Base-by-base conservation (phyloP, 2,113 vertebrate species). In the Benitochromis conjunctus region DNA sequence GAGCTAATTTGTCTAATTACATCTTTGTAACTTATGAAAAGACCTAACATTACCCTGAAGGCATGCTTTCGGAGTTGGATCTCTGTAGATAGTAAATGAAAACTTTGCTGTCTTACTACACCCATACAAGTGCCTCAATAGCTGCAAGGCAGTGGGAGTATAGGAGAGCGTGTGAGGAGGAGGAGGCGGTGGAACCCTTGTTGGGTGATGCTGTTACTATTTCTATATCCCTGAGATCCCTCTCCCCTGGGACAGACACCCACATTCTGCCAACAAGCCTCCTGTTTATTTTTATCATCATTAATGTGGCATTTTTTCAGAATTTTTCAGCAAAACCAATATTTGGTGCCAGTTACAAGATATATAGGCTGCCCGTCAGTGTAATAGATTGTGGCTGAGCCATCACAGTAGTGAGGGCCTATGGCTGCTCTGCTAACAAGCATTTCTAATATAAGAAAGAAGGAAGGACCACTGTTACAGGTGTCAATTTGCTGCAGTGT, bases 1-100 rank as follows among this genome's bases (percentile, higher is more conserved):
- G 92, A 91, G 95, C 93, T 95, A 94, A 96, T 96, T 95, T 93
- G 94, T 95, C 94, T 96, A 95, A 95, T 95, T 95, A 95, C 91
- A 92, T 94, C 94, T 94, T 93, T 94, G 94, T 93, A 95, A 94
- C 95, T 95, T 93, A 94, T 93, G 94, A 95, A 96, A 95, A 94
- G 94, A 90, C 91, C 93, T 85, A 92, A 91, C 92, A 92, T 94
- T 92, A 94, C 92, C 95, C 95, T 43, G 43, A 90, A 92, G 95
- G 92, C 93, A 88, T 91, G 88, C 92, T 92, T 88, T 91, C 41
- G 36, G 91, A 92, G 83, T 46, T 80, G 84, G 86, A 91, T 86
- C 81, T 81, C 84, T 85, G 86, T 89, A 82, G 88, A 91, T 82
- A 86, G 85, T 86, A 93, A 93, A 92, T 92, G 89, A 90, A 94